Percentiles rank a stretch among this genome's conserved stretches.
Evolutionary conservation across 2,888 invertebrate species (phyloP).

Genomic region (Heliconius ismenius): DNA sequence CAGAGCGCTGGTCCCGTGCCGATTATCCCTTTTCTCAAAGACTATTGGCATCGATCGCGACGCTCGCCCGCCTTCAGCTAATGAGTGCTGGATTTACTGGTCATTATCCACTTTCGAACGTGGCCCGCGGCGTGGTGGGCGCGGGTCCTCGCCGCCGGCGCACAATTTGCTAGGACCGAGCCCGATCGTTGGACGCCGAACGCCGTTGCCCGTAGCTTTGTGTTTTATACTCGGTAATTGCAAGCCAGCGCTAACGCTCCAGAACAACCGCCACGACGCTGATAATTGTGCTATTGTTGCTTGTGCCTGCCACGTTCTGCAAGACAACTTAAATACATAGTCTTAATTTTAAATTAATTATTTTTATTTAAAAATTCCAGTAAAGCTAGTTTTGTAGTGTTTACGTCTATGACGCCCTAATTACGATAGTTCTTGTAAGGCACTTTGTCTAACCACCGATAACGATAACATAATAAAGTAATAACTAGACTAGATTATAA

Average conservation of each 20-base stretch:
- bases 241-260: constrained; percentile 61
- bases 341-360: too few relatives aligned
- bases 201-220: constrained; percentile 67
- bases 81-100: constrained; percentile 78
- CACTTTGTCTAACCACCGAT: constrained; percentile 2
- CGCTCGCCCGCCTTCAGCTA: constrained; percentile 72
- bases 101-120: constrained; percentile 79
- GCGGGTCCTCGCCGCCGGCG: constrained; percentile 63
- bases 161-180: constrained; percentile 63
- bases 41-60: constrained; percentile 78
- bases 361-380: too few relatives aligned
- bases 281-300: constrained; percentile 78
- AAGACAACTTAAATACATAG: constrained; percentile 63
- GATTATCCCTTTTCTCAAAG: constrained; percentile 79
- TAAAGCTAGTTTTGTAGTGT: neutral
- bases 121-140: constrained; percentile 74
- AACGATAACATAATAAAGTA: constrained; percentile 5
- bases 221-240: constrained; percentile 77
- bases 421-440: neutral
- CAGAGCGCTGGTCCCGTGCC: constrained; percentile 68
- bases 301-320: constrained; percentile 58
- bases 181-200: constrained; percentile 57
- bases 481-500: constrained; percentile 9
- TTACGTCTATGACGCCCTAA: neutral
- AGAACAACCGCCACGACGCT: constrained; percentile 58